Conservation (phyloP, 2,888 invertebrate genomes). For the Marasmarcha lunaedactyla region DNA sequence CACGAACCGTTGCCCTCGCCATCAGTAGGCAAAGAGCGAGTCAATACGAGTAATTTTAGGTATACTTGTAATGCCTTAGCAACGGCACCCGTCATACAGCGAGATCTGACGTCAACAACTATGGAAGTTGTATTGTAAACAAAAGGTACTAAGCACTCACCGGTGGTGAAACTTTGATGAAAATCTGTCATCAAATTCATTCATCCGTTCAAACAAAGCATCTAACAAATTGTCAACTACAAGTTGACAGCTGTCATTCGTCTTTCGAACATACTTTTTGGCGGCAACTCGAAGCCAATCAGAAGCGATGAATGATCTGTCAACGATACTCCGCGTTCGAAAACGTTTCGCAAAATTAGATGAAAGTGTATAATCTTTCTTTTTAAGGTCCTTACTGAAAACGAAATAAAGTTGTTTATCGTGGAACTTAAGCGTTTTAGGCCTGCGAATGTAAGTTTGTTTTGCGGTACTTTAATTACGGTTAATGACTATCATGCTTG, state of each 20-base stretch:
- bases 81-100: no score
- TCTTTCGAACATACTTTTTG: slow-evolving; percentile 34
- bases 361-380: slow-evolving; percentile 8
- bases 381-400: background rate
- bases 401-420: slow-evolving; percentile 14
- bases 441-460: slow-evolving; percentile 17
- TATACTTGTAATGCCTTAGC: no score
- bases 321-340: slow-evolving; percentile 23
- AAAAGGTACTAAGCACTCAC: no score
- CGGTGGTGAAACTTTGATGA: no score
- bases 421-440: slow-evolving; percentile 3
- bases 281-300: slow-evolving; percentile 45
- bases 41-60: no score
- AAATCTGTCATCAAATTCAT: no score
- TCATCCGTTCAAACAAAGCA: slow-evolving; percentile 45
- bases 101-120: no score
- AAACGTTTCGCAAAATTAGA: slow-evolving; percentile 13
- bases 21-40: no score
- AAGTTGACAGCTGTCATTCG: slow-evolving; percentile 53
- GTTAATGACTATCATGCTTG: slow-evolving; percentile 34
- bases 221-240: slow-evolving; percentile 35
- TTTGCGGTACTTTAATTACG: slow-evolving; percentile 29
- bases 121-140: no score
- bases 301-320: slow-evolving; percentile 48
- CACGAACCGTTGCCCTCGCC: no score